Evolutionary conservation across 1,140 invertebrate species (phyloP).

Genomic region (Thaumetopoea pityocampa): DNA sequence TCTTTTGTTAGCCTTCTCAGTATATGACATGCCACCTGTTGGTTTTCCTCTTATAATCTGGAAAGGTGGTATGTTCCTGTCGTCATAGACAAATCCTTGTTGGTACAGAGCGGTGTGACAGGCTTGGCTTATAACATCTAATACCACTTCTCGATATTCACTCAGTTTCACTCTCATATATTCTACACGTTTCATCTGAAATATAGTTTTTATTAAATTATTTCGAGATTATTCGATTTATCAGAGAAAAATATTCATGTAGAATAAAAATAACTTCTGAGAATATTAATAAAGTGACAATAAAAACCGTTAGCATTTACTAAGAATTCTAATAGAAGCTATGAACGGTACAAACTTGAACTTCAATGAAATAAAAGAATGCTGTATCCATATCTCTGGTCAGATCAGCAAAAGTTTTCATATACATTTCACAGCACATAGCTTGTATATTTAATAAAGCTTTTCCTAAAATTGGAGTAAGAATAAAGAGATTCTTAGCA

Average conservation of each 20-base stretch:
- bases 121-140: constrained; percentile 81
- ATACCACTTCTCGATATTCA: constrained; percentile 78
- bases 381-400: constrained; percentile 76
- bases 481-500: constrained; percentile 82
- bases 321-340: background rate
- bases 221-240: no score
- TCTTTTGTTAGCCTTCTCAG: constrained; percentile 87
- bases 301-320: background rate
- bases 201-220: background rate
- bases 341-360: constrained; percentile 76
- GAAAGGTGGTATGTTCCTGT: constrained; percentile 75
- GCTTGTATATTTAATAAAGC: constrained; percentile 82
- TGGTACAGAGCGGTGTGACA: constrained; percentile 84
- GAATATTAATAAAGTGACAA: constrained; percentile 2
- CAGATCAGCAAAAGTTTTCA: constrained; percentile 78
- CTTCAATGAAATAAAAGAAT: constrained; percentile 82
- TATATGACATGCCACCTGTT: constrained; percentile 85
- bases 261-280: no score
- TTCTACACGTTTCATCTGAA: constrained; percentile 75
- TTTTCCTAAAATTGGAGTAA: constrained; percentile 82
- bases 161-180: constrained; percentile 72
- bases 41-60: constrained; percentile 70
- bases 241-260: no score
- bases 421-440: constrained; percentile 82
- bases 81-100: constrained; percentile 84